Evolutionary conservation across 2,888 invertebrate genomes (phyloP).

Genomic region (Spodoptera littoralis): DNA sequence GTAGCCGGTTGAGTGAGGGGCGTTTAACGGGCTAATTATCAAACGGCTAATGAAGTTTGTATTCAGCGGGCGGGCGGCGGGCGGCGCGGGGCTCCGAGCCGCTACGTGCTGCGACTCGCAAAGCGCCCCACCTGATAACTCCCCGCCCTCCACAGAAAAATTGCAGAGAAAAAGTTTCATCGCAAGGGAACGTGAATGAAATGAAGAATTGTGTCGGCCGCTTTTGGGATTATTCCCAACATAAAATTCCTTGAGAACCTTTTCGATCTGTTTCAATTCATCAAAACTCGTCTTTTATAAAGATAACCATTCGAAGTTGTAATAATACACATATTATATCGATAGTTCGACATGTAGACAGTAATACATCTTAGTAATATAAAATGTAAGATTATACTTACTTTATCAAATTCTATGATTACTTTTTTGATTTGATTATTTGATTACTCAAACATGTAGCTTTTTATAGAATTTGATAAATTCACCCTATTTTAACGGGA

Average conservation of each 20-base stretch:
- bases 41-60: conserved; percentile 89
- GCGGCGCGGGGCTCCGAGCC: conserved; percentile 74
- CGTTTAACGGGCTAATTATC: conserved; percentile 89
- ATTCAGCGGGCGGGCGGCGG: conserved; percentile 84
- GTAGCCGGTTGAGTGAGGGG: conserved; percentile 81
- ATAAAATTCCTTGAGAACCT: conserved; percentile 82
- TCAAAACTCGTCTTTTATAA: conserved; percentile 70
- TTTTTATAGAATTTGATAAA: no score
- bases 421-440: no score
- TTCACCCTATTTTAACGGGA: no score
- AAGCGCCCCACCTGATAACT: conserved; percentile 87
- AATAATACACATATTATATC: conserved; percentile 5
- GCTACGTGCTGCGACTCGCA: conserved; percentile 86
- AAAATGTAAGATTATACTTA: not conserved
- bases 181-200: conserved; percentile 88
- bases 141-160: conserved; percentile 87
- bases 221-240: conserved; percentile 86
- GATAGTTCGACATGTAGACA: not conserved
- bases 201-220: conserved; percentile 87
- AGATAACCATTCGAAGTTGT: conserved; percentile 30
- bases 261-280: conserved; percentile 86
- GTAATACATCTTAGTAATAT: not conserved
- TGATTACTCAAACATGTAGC: not conserved
- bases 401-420: no score
- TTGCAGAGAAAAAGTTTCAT: conserved; percentile 89